A percentile compares a stretch with the other conserved stretches of the same genome.
phyloP scores from a whole-genome alignment of 2,797 vertebrate genomes.

The Phrynocephalus forsythii region DNA sequence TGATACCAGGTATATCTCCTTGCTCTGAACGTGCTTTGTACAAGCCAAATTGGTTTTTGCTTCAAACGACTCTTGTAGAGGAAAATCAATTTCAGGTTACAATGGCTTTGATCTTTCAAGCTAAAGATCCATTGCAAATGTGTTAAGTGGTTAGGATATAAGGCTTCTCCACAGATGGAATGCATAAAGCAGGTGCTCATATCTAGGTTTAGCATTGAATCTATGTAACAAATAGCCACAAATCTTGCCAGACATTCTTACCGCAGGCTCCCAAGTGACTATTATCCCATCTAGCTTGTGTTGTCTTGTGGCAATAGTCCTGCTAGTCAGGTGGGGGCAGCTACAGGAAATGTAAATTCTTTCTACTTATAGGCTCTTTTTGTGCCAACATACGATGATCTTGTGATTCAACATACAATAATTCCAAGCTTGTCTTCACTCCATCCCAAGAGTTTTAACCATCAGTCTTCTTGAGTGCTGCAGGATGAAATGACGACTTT shows the following conservation, averaged over 20 bases:
- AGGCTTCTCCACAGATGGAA: constrained; percentile 27
- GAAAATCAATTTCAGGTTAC: constrained; percentile 69
- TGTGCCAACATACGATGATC: neutral
- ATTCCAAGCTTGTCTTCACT: neutral
- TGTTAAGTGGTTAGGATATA: constrained; percentile 20
- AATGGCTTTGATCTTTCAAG: constrained; percentile 57
- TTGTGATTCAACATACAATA: neutral
- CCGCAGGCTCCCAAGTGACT: constrained; percentile 14
- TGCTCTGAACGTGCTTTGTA: constrained; percentile 66
- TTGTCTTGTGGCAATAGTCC: constrained; percentile 20
- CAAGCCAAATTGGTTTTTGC: constrained; percentile 70
- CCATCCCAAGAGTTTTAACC: neutral
- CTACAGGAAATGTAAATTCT: neutral
- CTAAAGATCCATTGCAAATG: constrained; percentile 60
- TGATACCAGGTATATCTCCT: constrained; percentile 65
- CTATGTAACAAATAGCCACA: constrained; percentile 35
- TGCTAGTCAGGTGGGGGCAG: too few relatives aligned
- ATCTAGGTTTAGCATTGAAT: constrained; percentile 33
- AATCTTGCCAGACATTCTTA: constrained; percentile 26
- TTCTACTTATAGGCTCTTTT: neutral
- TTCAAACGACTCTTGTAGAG: constrained; percentile 58
- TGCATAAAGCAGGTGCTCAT: constrained; percentile 1
- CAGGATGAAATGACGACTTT: neutral
- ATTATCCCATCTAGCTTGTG: constrained; percentile 31
- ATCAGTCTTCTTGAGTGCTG: neutral